Conservation (phyloP, 2,113 vertebrate genomes). For the Puffinus mauretanicus region DNA sequence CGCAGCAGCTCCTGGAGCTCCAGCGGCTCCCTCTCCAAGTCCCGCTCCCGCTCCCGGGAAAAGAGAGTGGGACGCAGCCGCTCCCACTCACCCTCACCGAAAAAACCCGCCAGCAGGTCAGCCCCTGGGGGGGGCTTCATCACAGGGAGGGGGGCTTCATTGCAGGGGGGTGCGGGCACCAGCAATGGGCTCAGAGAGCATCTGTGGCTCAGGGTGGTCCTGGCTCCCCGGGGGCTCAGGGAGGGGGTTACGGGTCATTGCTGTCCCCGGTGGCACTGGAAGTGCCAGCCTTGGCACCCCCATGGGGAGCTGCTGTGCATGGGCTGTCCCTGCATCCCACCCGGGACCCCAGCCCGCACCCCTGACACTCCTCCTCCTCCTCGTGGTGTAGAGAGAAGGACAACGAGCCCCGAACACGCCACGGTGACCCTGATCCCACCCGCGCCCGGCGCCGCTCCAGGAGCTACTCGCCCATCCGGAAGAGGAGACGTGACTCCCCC, state of each 20-base stretch:
- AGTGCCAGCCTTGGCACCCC: not conserved
- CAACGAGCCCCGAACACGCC: conserved; percentile 78
- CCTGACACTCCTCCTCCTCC: not conserved
- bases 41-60: conserved; percentile 81
- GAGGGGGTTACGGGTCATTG: not conserved
- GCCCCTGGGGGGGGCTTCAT: not conserved
- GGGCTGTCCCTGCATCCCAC: not conserved
- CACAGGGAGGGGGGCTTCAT: rapidly evolving
- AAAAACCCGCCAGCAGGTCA: conserved; percentile 78
- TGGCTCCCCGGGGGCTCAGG: rapidly evolving
- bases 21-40: conserved; percentile 83
- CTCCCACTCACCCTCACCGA: conserved; percentile 72
- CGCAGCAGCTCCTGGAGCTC: conserved; percentile 92
- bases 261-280: not conserved
- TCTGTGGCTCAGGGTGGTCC: not conserved
- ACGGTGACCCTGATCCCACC: conserved; percentile 83
- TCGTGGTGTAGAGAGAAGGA: conserved; percentile 83
- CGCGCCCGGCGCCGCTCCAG: conserved; percentile 89
- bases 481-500: conserved; percentile 93
- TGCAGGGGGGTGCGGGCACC: not conserved
- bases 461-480: conserved; percentile 96
- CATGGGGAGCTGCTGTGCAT: rapidly evolving
- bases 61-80: conserved; percentile 70
- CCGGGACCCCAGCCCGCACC: rapidly evolving
- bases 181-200: not conserved